Percentiles rank a stretch among this genome's conserved stretches.
Conservation (phyloP, 1,140 invertebrate genomes). For the Hycleus cichorii region DNA sequence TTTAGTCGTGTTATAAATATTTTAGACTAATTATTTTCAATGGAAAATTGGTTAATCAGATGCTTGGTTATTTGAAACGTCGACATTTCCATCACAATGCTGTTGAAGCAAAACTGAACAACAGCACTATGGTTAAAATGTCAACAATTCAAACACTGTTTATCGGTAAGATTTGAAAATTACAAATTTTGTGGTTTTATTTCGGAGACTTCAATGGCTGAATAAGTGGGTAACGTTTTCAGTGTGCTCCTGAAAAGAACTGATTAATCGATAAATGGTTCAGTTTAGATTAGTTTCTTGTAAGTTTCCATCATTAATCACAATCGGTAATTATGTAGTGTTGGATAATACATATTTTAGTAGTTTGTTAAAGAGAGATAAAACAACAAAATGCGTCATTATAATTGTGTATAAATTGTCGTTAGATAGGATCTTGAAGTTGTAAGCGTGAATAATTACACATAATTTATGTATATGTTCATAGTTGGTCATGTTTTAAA, state of each 20-base stretch:
- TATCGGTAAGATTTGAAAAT: neutral
- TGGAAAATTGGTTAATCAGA: constrained; percentile 4
- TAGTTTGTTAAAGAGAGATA: neutral
- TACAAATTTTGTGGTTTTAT: no score
- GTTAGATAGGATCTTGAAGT: constrained; percentile 6
- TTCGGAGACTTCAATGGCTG: no score
- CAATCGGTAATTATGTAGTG: no score
- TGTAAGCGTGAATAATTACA: constrained; percentile 12
- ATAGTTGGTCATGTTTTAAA: constrained; percentile 6
- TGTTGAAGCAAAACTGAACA: constrained; percentile 36
- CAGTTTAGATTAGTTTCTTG: no score
- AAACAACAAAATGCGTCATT: neutral
- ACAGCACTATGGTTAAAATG: constrained; percentile 44
- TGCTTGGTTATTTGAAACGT: constrained; percentile 36
- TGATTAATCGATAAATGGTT: no score
- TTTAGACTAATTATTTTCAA: constrained; percentile 2
- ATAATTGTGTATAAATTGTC: constrained; percentile 10
- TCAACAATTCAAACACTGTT: constrained; percentile 38
- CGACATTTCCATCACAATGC: constrained; percentile 42
- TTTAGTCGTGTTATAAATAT: constrained; percentile 17
- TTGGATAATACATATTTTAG: no score
- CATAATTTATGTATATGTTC: constrained; percentile 12
- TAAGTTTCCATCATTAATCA: no score
- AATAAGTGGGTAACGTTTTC: no score
- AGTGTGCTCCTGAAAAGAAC: no score